Percentiles rank a stretch among this genome's conserved stretches.
Conservation (phyloP, 2,797 vertebrate genomes). For the Schizothorax lantsangensis region DNA sequence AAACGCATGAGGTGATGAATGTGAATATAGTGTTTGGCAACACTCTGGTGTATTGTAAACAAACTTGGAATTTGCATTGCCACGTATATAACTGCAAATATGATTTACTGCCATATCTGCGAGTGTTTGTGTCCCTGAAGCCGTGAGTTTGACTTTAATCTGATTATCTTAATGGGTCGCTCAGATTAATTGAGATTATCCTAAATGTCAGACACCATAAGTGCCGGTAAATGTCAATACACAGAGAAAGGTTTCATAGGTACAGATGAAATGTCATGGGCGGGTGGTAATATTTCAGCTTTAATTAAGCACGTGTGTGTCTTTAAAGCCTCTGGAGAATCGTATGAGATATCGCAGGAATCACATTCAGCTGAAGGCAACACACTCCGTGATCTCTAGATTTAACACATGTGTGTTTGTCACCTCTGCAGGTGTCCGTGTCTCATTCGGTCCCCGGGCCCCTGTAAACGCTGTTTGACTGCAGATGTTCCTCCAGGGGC, state of each 20-base stretch:
- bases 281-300: constrained; percentile 47
- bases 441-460: constrained; percentile 70
- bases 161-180: constrained; percentile 48
- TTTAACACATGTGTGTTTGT: not conserved
- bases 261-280: constrained; percentile 46
- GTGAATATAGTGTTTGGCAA: not conserved
- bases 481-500: constrained; percentile 73
- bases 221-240: constrained; percentile 57
- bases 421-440: constrained; percentile 57
- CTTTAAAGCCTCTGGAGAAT: not conserved
- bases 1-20: not conserved
- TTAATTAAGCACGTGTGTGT: constrained; percentile 42
- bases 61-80: not conserved
- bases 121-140: not conserved
- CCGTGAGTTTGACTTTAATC: constrained; percentile 44
- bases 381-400: not conserved
- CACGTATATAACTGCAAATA: not conserved
- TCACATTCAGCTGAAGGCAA: not conserved
- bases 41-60: not conserved
- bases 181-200: constrained; percentile 58
- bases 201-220: constrained; percentile 58
- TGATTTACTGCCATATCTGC: not conserved
- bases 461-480: constrained; percentile 73
- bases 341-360: not conserved
- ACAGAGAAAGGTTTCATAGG: constrained; percentile 46